phyloP scores from a whole-genome alignment of 2,797 vertebrate genomes.

The Zenarchopterus dispar region DNA sequence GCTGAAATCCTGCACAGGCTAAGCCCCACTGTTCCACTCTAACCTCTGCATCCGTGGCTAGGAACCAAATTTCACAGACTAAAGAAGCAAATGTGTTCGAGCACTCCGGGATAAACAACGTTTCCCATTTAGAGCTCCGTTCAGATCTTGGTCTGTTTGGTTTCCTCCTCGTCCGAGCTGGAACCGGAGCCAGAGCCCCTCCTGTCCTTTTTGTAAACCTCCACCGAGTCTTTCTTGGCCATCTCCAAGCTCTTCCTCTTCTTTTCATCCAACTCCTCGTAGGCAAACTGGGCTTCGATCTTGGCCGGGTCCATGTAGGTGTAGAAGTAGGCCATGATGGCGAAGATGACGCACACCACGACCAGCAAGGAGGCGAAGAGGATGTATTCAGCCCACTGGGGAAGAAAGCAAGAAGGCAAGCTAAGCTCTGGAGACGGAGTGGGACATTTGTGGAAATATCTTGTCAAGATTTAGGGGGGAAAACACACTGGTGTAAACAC shows the following conservation, averaged over 20 bases:
- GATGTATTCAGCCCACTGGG: slow-evolving; percentile 93
- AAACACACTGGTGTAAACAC: too few species aligned
- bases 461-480: too few species aligned
- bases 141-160: slow-evolving; percentile 66
- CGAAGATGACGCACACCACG: slow-evolving; percentile 87
- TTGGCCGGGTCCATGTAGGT: slow-evolving; percentile 88
- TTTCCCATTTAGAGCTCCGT: not conserved
- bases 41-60: slow-evolving; percentile 9
- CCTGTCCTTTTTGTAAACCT: slow-evolving; percentile 7
- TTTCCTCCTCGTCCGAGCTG: slow-evolving; percentile 7
- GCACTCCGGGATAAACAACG: slow-evolving; percentile 4
- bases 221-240: slow-evolving; percentile 28
- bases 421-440: not conserved
- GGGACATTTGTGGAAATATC: not conserved
- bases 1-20: slow-evolving; percentile 18
- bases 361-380: slow-evolving; percentile 90
- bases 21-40: slow-evolving; percentile 20
- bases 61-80: not conserved
- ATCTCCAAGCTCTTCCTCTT: slow-evolving; percentile 66
- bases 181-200: slow-evolving; percentile 45
- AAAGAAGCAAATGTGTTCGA: slow-evolving; percentile 4
- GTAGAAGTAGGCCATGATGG: slow-evolving; percentile 92
- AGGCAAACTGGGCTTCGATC: slow-evolving; percentile 84
- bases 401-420: slow-evolving; percentile 12
- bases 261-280: slow-evolving; percentile 66